Conservation (phyloP, 2,797 vertebrate species). For the Ctenosaura bakeri region DNA sequence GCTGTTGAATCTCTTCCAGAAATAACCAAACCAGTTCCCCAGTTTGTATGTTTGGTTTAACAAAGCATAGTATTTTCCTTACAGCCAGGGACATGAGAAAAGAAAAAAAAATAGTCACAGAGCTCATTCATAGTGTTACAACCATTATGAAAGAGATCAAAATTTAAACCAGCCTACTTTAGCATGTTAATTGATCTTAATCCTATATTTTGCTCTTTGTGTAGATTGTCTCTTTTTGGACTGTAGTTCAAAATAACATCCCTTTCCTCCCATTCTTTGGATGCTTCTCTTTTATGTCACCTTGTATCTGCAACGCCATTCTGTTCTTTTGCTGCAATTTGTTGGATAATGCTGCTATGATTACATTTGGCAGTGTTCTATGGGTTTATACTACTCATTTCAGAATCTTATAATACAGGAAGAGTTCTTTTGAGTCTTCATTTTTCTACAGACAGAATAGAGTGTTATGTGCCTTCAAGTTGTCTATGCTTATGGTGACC, state of each 20-base stretch:
- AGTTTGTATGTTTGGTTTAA: not conserved
- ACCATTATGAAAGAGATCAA: not conserved
- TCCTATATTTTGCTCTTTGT: not conserved
- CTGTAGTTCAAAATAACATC: constrained; percentile 1
- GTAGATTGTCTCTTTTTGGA: not conserved
- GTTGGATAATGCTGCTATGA: constrained; percentile 44
- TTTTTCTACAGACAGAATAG: not conserved
- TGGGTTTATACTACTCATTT: constrained; percentile 56
- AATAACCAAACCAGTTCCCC: not conserved
- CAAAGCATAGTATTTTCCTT: not conserved
- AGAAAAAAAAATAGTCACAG: not conserved
- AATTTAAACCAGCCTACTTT: not conserved
- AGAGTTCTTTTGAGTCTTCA: not conserved
- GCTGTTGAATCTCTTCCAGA: too few relatives aligned
- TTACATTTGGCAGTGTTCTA: constrained; percentile 55
- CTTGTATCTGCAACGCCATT: constrained; percentile 17
- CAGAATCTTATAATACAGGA: constrained; percentile 37
- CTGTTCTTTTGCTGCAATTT: not conserved
- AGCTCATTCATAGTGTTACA: not conserved
- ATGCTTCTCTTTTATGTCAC: constrained; percentile 39
- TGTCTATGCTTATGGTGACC: too few relatives aligned
- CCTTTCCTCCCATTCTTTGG: constrained; percentile 27
- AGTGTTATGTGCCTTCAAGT: too few relatives aligned
- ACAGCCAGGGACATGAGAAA: not conserved
- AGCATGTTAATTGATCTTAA: not conserved